phyloP scores from a whole-genome alignment of 2,113 vertebrate species.

The Crocuta crocuta region DNA sequence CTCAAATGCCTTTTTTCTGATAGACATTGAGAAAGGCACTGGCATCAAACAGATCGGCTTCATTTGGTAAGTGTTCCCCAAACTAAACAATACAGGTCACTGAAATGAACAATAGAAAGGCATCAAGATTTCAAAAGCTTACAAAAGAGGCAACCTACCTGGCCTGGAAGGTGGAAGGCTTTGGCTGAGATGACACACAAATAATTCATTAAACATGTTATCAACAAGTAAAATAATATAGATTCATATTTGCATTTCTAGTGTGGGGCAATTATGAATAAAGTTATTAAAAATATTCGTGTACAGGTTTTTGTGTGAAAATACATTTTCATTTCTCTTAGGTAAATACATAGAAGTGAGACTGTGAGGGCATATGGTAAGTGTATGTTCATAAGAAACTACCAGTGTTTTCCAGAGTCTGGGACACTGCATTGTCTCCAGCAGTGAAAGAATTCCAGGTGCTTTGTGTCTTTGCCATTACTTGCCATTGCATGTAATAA shows the following conservation, averaged over 20 bases:
- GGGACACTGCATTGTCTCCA: neutral
- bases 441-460: neutral
- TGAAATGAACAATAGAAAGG: neutral
- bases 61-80: neutral
- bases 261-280: neutral
- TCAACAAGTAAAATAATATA: neutral
- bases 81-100: neutral
- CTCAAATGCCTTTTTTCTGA: neutral
- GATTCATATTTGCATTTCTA: neutral
- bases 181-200: neutral
- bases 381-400: neutral
- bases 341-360: neutral
- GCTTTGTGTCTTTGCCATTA: neutral
- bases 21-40: neutral
- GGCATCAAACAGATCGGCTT: neutral
- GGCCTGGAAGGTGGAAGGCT: rapidly evolving
- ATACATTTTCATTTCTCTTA: neutral
- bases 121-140: too few relatives aligned
- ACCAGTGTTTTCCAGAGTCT: neutral
- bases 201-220: neutral
- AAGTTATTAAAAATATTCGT: neutral
- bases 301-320: neutral
- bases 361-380: neutral
- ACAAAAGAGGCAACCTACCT: rapidly evolving
- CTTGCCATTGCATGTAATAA: neutral